Evolutionary conservation across 2,797 vertebrate species (phyloP).

Genomic region (Hyperoplus lanceolatus): DNA sequence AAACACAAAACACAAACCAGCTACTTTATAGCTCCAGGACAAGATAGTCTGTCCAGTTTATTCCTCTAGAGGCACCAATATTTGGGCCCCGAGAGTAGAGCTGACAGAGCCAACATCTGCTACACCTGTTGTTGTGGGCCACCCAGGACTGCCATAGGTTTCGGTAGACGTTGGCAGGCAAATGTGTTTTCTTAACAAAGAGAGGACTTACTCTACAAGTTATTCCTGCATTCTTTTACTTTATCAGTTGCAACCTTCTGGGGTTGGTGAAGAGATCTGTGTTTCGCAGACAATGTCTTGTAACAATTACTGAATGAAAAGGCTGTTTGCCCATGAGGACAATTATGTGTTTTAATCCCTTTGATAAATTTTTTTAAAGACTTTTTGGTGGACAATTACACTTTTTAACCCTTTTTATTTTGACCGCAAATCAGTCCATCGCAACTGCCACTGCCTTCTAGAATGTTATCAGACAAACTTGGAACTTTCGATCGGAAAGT

Average conservation of each 20-base stretch:
- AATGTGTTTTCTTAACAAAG: conserved; percentile 11
- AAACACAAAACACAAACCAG: background rate
- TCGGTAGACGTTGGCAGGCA: background rate
- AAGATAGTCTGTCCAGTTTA: background rate
- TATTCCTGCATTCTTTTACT: background rate
- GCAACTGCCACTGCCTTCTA: conserved; percentile 29
- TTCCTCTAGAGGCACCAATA: background rate
- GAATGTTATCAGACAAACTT: conserved; percentile 56
- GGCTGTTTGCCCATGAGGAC: conserved; percentile 14
- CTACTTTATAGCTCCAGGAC: background rate
- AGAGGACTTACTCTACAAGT: conserved; percentile 10
- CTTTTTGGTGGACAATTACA: conserved; percentile 31
- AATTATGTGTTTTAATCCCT: conserved; percentile 42
- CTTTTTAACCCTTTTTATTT: conserved; percentile 47
- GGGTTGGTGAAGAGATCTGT: conserved; percentile 1
- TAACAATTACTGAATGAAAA: conserved; percentile 15
- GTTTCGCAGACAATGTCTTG: conserved; percentile 19
- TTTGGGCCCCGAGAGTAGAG: background rate
- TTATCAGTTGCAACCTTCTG: conserved; percentile 9
- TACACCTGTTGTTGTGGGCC: conserved; percentile 10
- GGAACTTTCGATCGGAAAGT: conserved; percentile 34
- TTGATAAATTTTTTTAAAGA: conserved; percentile 42
- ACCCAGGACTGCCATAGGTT: background rate
- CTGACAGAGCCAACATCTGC: conserved; percentile 8
- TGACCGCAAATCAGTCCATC: conserved; percentile 28